phyloP scores from a whole-genome alignment of 2,888 invertebrate genomes.

The Lasioglossum oenotherae region DNA sequence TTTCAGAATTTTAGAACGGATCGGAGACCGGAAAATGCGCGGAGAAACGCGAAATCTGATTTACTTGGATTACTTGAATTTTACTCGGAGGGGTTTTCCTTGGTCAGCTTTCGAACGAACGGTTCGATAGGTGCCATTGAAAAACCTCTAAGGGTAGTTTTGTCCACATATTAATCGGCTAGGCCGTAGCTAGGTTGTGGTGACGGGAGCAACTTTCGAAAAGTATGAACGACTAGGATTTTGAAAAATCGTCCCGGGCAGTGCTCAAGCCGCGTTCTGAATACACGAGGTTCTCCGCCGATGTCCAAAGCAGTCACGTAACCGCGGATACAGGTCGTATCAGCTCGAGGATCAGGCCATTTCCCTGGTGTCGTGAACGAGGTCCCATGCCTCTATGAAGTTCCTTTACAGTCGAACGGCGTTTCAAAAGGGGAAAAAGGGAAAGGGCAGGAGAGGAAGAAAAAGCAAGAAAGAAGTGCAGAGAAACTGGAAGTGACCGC shows the following conservation, averaged over 20 bases:
- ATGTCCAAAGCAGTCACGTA: constrained; percentile 50
- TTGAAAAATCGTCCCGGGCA: not conserved
- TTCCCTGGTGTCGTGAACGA: constrained; percentile 44
- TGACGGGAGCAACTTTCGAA: too few relatives aligned
- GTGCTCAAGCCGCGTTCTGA: constrained; percentile 2
- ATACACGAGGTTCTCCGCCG: not conserved
- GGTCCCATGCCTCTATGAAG: constrained; percentile 44
- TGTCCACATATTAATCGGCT: too few relatives aligned
- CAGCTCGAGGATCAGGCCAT: constrained; percentile 44
- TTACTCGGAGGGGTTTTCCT: too few relatives aligned
- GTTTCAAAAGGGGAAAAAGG: constrained; percentile 15
- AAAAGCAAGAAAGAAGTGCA: not conserved
- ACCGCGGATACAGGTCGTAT: constrained; percentile 50
- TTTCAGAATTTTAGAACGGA: too few relatives aligned
- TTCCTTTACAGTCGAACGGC: constrained; percentile 54
- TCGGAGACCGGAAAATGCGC: too few relatives aligned
- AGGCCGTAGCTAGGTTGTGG: too few relatives aligned
- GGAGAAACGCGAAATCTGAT: too few relatives aligned
- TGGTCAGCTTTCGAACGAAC: too few relatives aligned
- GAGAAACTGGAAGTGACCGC: constrained; percentile 33
- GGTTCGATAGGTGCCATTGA: too few relatives aligned
- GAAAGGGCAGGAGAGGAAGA: not conserved
- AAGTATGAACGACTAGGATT: not conserved
- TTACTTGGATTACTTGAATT: too few relatives aligned
- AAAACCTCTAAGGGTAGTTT: too few relatives aligned